Evolutionary conservation across 2,888 invertebrate genomes (phyloP).

Genomic region (Plebejus argus): DNA sequence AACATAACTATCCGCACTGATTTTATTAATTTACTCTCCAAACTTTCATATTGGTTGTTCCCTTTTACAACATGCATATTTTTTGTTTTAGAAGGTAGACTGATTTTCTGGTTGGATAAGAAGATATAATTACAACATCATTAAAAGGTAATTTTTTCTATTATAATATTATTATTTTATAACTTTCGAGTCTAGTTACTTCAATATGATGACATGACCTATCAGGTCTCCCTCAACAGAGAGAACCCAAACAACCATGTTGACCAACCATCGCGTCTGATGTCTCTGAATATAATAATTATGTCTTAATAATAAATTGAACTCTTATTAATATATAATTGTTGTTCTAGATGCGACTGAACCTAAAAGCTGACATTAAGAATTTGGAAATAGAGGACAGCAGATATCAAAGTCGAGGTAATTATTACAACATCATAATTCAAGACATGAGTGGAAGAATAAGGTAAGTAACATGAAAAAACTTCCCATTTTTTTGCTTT

Average conservation of each 20-base stretch:
- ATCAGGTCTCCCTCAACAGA: conserved; percentile 77
- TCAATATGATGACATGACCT: conserved; percentile 65
- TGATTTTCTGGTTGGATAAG: neutral
- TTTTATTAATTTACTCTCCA: conserved; percentile 12
- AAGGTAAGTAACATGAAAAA: no score
- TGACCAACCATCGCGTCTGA: conserved; percentile 48
- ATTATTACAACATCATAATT: neutral
- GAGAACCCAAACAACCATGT: conserved; percentile 68
- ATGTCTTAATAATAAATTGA: neutral
- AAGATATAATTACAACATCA: neutral
- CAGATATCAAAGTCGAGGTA: neutral
- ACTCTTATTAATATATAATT: neutral
- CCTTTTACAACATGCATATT: neutral
- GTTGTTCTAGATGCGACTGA: neutral
- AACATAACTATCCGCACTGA: conserved; percentile 66
- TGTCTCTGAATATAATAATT: neutral
- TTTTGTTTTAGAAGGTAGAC: neutral
- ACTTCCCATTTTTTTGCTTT: no score
- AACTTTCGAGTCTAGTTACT: neutral
- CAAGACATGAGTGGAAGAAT: no score
- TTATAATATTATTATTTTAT: no score
- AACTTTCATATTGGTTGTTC: neutral
- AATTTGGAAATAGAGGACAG: neutral
- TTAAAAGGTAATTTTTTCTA: neutral
- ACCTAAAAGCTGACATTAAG: neutral